Evolutionary conservation across 2,113 vertebrate genomes (phyloP).

Genomic region (Prietella phreatophila): DNA sequence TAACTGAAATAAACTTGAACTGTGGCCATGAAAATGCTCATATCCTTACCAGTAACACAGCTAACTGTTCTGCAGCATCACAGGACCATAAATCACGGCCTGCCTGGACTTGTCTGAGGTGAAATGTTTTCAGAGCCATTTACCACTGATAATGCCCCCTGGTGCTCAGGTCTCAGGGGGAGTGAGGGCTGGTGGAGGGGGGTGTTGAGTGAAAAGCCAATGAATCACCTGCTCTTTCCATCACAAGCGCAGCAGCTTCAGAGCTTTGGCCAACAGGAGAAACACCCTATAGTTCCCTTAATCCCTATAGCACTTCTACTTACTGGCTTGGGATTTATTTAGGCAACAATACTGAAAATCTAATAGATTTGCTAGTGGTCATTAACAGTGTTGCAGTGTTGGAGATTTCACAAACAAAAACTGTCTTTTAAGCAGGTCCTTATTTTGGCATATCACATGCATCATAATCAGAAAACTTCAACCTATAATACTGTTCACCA

Average conservation of each 20-base stretch:
- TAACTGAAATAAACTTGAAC: slow-evolving; percentile 68
- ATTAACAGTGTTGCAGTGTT: too few relatives aligned
- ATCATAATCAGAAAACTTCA: too few relatives aligned
- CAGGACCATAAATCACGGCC: slow-evolving; percentile 60
- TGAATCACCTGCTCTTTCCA: slow-evolving; percentile 62
- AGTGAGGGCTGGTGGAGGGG: slow-evolving; percentile 31
- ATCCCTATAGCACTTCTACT: neutral
- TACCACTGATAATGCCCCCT: slow-evolving; percentile 64
- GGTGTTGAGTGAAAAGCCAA: slow-evolving; percentile 38
- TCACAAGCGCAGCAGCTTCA: slow-evolving; percentile 11
- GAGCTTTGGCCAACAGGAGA: neutral
- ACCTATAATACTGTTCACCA: too few relatives aligned
- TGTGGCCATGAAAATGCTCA: slow-evolving; percentile 69
- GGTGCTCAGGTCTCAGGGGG: slow-evolving; percentile 49
- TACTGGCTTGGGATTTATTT: neutral
- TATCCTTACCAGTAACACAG: slow-evolving; percentile 56
- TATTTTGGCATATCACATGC: too few relatives aligned
- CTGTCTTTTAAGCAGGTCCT: too few relatives aligned
- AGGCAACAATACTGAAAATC: too few relatives aligned
- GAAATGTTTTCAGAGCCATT: slow-evolving; percentile 63
- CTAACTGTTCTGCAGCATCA: slow-evolving; percentile 60
- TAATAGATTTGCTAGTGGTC: too few relatives aligned
- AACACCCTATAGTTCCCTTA: neutral
- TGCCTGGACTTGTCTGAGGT: slow-evolving; percentile 52
- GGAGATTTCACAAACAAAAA: too few relatives aligned